A percentile compares a stretch with the other conserved stretches of the same genome.
These are phyloP conservation scores for Trissolcus brochymenae DNA, from an alignment of 2,888 invertebrate species.

Conservation along the genomic window DNA sequence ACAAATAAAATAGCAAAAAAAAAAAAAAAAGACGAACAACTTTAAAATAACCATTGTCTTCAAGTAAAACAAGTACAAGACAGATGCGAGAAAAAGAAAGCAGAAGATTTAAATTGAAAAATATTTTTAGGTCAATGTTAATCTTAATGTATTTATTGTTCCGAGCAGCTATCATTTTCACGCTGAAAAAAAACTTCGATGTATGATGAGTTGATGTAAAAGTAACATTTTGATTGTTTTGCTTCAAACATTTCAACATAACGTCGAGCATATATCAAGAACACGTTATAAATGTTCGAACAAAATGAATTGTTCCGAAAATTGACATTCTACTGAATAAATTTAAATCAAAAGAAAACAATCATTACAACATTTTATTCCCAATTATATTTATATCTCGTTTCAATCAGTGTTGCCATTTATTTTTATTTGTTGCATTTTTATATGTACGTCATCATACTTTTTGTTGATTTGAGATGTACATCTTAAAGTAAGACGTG, in stretches of 20 bases:
- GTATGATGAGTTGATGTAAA: slow-evolving; percentile 19
- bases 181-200: slow-evolving; percentile 22
- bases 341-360: too few relatives aligned
- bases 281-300: slow-evolving; percentile 12
- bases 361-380: too few relatives aligned
- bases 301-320: slow-evolving; percentile 15
- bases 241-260: slow-evolving; percentile 21
- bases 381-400: too few relatives aligned
- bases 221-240: slow-evolving; percentile 37
- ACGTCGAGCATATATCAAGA: slow-evolving; percentile 5
- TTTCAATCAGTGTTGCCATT: too few relatives aligned
- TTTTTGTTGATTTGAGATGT: too few relatives aligned
- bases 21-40: neutral
- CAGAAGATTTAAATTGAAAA: neutral
- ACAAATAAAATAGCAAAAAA: neutral
- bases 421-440: too few relatives aligned
- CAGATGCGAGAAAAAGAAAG: neutral
- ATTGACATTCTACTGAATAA: neutral
- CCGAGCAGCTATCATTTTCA: slow-evolving; percentile 20
- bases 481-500: too few relatives aligned
- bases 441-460: too few relatives aligned
- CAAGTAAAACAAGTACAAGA: neutral
- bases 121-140: slow-evolving; percentile 45
- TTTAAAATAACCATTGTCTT: too few relatives aligned
- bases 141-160: slow-evolving; percentile 41